These are phyloP conservation scores for Parotocinclus haroldoi DNA, from an alignment of 2,797 vertebrate genomes.

Conservation along the genomic window DNA sequence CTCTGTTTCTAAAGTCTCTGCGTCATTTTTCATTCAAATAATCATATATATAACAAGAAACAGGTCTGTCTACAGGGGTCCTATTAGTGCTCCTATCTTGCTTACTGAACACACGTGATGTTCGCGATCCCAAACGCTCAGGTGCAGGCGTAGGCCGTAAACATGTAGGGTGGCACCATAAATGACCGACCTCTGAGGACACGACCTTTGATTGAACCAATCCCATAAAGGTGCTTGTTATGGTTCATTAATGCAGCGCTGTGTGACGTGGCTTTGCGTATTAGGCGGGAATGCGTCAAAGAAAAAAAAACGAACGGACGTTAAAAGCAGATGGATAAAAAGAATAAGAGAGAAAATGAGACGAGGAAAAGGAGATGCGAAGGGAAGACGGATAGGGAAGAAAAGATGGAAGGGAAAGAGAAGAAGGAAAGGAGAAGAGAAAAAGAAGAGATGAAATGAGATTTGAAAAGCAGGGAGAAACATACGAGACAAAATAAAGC, in stretches of 20 bases:
- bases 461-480: too few species aligned
- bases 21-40: too few species aligned
- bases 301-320: not conserved
- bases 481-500: too few species aligned
- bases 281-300: slow-evolving; percentile 1
- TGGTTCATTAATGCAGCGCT: slow-evolving; percentile 15
- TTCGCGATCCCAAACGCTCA: slow-evolving; percentile 10
- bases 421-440: slow-evolving; percentile 4
- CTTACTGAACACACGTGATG: too few species aligned
- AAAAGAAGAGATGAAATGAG: too few species aligned
- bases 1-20: too few species aligned
- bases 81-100: not conserved
- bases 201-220: not conserved
- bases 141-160: slow-evolving; percentile 60
- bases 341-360: not conserved
- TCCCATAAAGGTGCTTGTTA: slow-evolving; percentile 26
- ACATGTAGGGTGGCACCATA: slow-evolving; percentile 21
- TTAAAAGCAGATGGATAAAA: not conserved
- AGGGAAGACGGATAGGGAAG: not conserved
- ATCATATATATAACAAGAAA: too few species aligned
- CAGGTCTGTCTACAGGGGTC: too few species aligned
- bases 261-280: slow-evolving; percentile 34
- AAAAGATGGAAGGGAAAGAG: too few species aligned
- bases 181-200: slow-evolving; percentile 6
- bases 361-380: not conserved